Evolutionary conservation across 2,113 vertebrate species (phyloP).

Genomic region (Corythornis cristatus): DNA sequence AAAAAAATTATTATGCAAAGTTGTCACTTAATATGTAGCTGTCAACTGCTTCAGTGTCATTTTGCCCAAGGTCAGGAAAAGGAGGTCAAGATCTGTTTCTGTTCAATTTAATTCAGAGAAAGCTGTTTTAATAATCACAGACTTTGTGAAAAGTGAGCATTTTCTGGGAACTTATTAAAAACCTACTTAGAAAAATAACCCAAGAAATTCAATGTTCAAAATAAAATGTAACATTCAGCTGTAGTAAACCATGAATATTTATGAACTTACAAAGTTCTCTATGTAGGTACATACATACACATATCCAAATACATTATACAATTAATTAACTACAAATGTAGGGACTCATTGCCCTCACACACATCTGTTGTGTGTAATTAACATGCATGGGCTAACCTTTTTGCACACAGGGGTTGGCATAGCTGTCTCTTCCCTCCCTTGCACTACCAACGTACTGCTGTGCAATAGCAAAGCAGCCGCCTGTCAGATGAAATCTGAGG

Average conservation of each 20-base stretch:
- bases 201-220: not conserved
- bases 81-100: not conserved
- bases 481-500: no score
- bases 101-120: not conserved
- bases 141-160: not conserved
- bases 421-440: not conserved
- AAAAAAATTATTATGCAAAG: not conserved
- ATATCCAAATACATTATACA: not conserved
- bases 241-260: not conserved
- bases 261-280: not conserved
- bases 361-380: not conserved
- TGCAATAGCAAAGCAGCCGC: not conserved
- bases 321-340: not conserved
- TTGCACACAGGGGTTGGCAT: not conserved
- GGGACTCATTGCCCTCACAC: not conserved
- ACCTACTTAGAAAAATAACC: not conserved
- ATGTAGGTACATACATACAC: not conserved
- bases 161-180: not conserved
- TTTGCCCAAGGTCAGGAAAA: slow-evolving; percentile 15
- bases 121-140: not conserved
- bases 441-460: not conserved
- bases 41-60: not conserved
- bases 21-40: not conserved
- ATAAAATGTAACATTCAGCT: not conserved
- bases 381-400: not conserved